Base-by-base conservation (phyloP, 2,797 vertebrate species). In the Spinus pinus region DNA sequence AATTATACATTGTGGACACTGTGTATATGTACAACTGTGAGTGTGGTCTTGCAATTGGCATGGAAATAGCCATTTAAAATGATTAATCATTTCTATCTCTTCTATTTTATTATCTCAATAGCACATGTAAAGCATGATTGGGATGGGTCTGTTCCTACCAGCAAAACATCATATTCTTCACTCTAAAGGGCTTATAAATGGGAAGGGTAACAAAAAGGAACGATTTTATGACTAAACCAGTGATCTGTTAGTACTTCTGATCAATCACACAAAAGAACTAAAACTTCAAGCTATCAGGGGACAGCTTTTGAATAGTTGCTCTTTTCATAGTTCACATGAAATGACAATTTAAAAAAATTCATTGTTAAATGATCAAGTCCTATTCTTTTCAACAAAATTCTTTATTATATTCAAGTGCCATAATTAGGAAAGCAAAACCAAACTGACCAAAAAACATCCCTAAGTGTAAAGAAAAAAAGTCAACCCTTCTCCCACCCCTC, bases 321-420 rank as follows among this genome's bases (percentile, higher is more conserved):
- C 2, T 90, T 71, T 62, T 83, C 44, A 49, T 14, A 24, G 24
- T 44, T 25, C 24, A 41, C 7, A 53, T 23, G 10, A 81, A 81
- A 66, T 11, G 3, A 41, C 22, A 60, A 27, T 53, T 73, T 41
- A 73, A 35, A 35, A 23, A 50, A 64, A 65, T 3, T 24, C 15
- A n/a, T 57, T 1, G 2, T 10, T 19, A 60, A 84, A 44, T 44
- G 0, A 28, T 16, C 30, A 46, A 69, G 5, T 25, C 4, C 5
- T 53, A 16, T 5, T 46, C 51, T 51, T 67, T 77, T 17, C 10
- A 60, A 28, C 3, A 69, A 30, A 67, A 28, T 33, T 67, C 7
- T 33, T 60, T 41, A 28, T 37, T 61, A 44, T 37, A 25, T 8
- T 30, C 9, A 72, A 44, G 9, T 37, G 6, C 2, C 14, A 39